Evolutionary conservation across 1,140 invertebrate genomes (phyloP).

Genomic region (Drosophila baimaii): DNA sequence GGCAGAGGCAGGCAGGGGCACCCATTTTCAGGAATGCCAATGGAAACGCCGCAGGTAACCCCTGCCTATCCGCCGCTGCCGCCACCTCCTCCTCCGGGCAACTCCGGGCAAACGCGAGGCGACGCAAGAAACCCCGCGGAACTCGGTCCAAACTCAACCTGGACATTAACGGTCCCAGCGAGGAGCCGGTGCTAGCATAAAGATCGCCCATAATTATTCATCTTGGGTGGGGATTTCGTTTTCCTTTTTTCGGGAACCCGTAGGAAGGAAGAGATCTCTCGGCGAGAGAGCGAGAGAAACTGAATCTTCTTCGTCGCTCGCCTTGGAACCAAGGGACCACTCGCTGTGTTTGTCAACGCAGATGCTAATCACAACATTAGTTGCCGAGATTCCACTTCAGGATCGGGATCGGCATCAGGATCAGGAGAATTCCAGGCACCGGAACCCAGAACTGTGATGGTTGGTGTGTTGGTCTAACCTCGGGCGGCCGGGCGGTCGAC

Average conservation of each 20-base stretch:
- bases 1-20: conserved; percentile 11
- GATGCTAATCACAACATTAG: conserved; percentile 84
- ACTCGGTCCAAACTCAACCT: conserved; percentile 22
- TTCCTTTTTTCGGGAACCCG: not conserved
- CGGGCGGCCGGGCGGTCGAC: conserved; percentile 12
- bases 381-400: conserved; percentile 72
- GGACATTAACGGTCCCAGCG: conserved; percentile 80
- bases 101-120: conserved; percentile 7
- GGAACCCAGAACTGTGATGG: conserved; percentile 47
- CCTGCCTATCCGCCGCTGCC: not conserved
- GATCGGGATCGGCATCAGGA: conserved; percentile 41
- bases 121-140: conserved; percentile 11
- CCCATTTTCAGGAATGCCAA: conserved; percentile 70
- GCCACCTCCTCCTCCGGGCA: not conserved
- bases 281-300: not conserved
- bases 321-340: conserved; percentile 62
- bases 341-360: conserved; percentile 84
- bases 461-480: conserved; percentile 68
- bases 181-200: conserved; percentile 79
- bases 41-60: conserved; percentile 70
- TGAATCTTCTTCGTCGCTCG: conserved; percentile 38
- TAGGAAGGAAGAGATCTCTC: not conserved
- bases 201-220: conserved; percentile 84
- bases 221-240: conserved; percentile 76
- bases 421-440: conserved; percentile 19